These are phyloP conservation scores for Ariolimax columbianus DNA, from an alignment of 2,888 invertebrate genomes.

Conservation along the genomic window DNA sequence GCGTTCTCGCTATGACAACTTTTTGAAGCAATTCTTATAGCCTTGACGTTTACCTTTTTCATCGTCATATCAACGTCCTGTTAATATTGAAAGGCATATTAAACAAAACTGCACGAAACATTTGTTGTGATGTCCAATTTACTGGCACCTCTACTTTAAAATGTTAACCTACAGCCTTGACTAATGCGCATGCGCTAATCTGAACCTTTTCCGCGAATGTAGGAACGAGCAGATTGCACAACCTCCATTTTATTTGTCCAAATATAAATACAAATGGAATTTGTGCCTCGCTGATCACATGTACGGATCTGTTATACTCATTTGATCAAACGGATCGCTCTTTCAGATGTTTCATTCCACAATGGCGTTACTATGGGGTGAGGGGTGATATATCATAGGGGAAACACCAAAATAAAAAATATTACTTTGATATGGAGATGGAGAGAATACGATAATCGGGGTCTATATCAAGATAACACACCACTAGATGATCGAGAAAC, in stretches of 20 bases:
- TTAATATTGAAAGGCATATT: slow-evolving; percentile 36
- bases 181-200: slow-evolving; percentile 47
- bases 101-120: neutral
- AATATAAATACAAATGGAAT: no score
- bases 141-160: neutral
- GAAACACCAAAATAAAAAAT: no score
- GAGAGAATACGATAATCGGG: no score
- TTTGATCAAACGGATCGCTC: no score
- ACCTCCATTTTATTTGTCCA: neutral
- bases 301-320: no score
- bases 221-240: slow-evolving; percentile 15
- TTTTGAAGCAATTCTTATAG: slow-evolving; percentile 61
- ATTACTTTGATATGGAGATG: no score
- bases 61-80: slow-evolving; percentile 58
- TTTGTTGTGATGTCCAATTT: neutral
- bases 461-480: no score
- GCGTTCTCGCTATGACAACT: slow-evolving; percentile 47
- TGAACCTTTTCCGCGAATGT: slow-evolving; percentile 13
- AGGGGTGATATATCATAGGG: no score
- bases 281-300: no score
- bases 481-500: no score
- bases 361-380: no score
- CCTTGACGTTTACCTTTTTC: slow-evolving; percentile 66
- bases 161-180: slow-evolving; percentile 10
- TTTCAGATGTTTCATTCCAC: no score